A percentile compares a stretch with the other conserved stretches of the same genome.
Evolutionary conservation across 2,888 invertebrate species (phyloP).

Genomic region (Campoplex capitator): DNA sequence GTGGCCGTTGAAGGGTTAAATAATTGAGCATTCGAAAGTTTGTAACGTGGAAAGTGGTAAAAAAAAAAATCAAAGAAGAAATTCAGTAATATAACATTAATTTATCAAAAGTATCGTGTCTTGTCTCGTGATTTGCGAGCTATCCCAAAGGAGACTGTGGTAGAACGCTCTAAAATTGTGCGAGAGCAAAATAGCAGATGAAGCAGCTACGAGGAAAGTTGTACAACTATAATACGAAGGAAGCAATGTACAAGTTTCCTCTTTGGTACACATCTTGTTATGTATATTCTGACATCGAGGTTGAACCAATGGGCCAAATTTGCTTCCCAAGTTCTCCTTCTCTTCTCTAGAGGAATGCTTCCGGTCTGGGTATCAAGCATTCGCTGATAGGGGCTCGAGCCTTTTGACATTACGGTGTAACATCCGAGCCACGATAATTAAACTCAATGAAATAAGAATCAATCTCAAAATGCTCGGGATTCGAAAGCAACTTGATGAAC

Average conservation of each 20-base stretch:
- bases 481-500: not conserved
- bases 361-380: not conserved
- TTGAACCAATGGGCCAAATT: constrained; percentile 5
- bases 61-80: not conserved
- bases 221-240: not conserved
- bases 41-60: not conserved
- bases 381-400: not conserved
- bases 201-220: not conserved
- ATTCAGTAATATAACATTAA: not conserved
- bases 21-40: too few relatives aligned
- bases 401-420: not conserved
- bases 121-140: not conserved
- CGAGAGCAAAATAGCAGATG: not conserved
- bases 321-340: not conserved
- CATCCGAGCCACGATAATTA: not conserved
- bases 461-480: not conserved
- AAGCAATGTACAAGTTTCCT: not conserved
- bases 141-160: not conserved
- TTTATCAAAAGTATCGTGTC: not conserved
- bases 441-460: not conserved
- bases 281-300: not conserved
- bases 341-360: not conserved
- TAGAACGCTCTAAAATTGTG: not conserved
- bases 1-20: too few relatives aligned
- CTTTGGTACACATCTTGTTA: not conserved